phyloP scores from a whole-genome alignment of 35 echinoderm and acorn worm species.

The Stichopus chloronotus region DNA sequence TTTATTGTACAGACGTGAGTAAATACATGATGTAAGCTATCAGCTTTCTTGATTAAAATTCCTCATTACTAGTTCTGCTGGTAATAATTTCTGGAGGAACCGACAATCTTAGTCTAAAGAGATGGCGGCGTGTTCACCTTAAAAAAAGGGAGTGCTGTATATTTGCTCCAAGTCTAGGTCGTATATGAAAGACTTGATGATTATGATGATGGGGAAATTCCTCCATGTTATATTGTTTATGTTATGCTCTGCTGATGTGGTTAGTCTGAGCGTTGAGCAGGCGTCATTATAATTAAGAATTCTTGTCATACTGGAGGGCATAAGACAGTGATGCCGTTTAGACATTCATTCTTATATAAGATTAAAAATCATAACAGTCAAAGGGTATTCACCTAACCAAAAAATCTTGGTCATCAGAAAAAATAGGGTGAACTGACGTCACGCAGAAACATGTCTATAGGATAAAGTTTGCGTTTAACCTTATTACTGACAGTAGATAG shows the following conservation, averaged over 20 bases:
- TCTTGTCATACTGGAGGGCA: not conserved
- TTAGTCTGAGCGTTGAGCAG: not conserved
- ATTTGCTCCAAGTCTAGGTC: not conserved
- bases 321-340: too few relatives aligned
- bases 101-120: not conserved
- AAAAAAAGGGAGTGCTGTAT: not conserved
- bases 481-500: too few relatives aligned
- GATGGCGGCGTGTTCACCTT: not conserved
- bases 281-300: slow-evolving; percentile 4
- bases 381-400: too few relatives aligned
- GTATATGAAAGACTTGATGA: not conserved
- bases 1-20: slow-evolving; percentile 19
- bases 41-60: slow-evolving; percentile 26
- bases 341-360: too few relatives aligned
- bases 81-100: not conserved
- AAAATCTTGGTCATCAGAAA: too few relatives aligned
- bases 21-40: not conserved
- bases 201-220: not conserved
- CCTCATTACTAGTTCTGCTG: not conserved
- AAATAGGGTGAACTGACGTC: too few relatives aligned
- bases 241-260: slow-evolving; percentile 3
- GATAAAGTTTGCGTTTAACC: too few relatives aligned
- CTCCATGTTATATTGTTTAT: not conserved
- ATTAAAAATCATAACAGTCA: too few relatives aligned
- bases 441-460: too few relatives aligned